Base-by-base conservation (phyloP, 2,797 vertebrate genomes). In the Xerus rutilus region DNA sequence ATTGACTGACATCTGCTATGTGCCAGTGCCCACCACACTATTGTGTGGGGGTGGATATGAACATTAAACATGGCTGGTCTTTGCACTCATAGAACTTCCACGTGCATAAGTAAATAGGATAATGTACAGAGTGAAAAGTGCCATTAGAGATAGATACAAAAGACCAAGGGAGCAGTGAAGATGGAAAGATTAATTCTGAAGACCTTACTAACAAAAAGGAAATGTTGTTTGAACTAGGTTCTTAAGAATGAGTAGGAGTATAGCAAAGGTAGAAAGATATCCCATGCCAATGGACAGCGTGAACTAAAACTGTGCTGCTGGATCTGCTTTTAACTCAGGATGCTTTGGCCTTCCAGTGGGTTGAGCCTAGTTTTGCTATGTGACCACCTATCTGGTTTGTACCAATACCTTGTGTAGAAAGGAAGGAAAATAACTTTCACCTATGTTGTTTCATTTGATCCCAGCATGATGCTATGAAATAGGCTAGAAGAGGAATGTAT, bases 161-260 rank as follows among this genome's bases (percentile, higher is more conserved):
- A 91, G 79, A 45, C 92, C 62, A 72, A 62, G 54, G 57, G 47
- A 91, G 17, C 9, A 52, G 30, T 69, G 67, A 89, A 39, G 91
- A 83, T 14, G 4, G 49, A 52, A 47, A 76, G 45, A 43, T 74
- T 82, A 77, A 81, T 73, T 84, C 72, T 2, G 17, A 96, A 91
- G 73, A 83, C 21, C 39, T 39, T 39, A 79, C 39, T 72, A 84
- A 79, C 69, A 69, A 59, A 90, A 89, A 88, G 72, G 39, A 94
- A 79, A 20, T 91, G 23, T 32, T 86, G 7, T 83, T 76, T 96
- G 77, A 87, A 87, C 21, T 77, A 62, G 79, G 20, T 78, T 94
- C 35, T 96, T 92, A 85, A 70, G 72, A 91, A 43, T 25, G 30
- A 70, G 32, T 70, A 76, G 69, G 86, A 73, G 45, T 67, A 32